A percentile compares a stretch with the other conserved stretches of the same genome.
phyloP scores from a whole-genome alignment of 2,113 vertebrate genomes.

The Triplophysa dalaica region DNA sequence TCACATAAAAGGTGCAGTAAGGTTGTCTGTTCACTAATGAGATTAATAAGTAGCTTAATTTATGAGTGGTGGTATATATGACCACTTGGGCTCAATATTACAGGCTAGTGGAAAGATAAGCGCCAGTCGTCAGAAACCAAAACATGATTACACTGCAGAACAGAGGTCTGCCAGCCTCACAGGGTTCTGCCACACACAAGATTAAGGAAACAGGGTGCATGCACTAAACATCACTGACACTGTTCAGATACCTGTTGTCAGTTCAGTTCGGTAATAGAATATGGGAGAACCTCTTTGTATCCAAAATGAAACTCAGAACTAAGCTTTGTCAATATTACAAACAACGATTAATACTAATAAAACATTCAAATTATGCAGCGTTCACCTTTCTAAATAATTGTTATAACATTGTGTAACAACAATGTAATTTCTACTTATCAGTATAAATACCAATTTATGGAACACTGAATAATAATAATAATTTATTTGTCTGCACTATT shows the following conservation, averaged over 20 bases:
- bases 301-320: not conserved
- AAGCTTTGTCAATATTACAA: not conserved
- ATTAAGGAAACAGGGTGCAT: slow-evolving; percentile 69
- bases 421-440: not conserved
- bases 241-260: slow-evolving; percentile 4
- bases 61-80: slow-evolving; percentile 94
- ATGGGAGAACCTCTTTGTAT: not conserved
- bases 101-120: slow-evolving; percentile 89
- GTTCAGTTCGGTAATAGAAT: not conserved
- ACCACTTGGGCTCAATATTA: slow-evolving; percentile 82
- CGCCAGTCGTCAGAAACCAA: slow-evolving; percentile 87
- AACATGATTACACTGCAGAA: slow-evolving; percentile 87
- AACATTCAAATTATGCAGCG: not conserved
- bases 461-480: not conserved
- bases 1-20: no score
- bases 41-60: slow-evolving; percentile 99
- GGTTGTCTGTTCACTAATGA: slow-evolving; percentile 99
- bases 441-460: not conserved
- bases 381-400: not conserved
- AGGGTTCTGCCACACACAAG: slow-evolving; percentile 80
- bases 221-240: slow-evolving; percentile 69
- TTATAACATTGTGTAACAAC: not conserved
- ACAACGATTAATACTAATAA: not conserved
- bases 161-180: slow-evolving; percentile 57
- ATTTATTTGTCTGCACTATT: no score